Conservation (phyloP, 64 coral and sea anemone genomes). For the Anthopleura sola region DNA sequence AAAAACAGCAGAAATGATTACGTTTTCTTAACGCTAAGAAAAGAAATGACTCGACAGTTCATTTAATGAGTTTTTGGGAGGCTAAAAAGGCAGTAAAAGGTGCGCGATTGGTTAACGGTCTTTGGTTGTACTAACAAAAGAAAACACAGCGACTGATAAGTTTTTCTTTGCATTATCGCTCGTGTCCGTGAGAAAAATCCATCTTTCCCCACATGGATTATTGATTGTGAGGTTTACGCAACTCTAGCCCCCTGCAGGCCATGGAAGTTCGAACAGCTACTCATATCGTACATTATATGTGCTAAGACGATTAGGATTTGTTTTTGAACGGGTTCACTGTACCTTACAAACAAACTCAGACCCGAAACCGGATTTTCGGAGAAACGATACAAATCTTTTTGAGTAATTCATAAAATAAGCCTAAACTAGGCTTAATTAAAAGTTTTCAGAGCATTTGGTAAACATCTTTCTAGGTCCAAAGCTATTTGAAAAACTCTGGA, state of each 20-base stretch:
- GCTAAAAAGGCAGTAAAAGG: neutral
- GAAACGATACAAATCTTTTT: neutral
- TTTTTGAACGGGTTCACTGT: neutral
- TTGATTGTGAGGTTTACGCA: constrained; percentile 15
- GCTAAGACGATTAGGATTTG: neutral
- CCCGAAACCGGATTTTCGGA: constrained; percentile 13
- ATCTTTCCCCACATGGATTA: constrained; percentile 4
- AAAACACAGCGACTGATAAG: neutral
- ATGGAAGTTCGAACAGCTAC: neutral
- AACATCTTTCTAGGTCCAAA: neutral
- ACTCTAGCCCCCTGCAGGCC: neutral
- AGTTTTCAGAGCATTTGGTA: neutral
- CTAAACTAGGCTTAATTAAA: neutral
- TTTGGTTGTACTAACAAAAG: neutral
- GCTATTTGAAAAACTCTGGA: neutral
- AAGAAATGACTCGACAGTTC: neutral
- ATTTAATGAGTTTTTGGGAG: neutral
- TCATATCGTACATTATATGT: constrained; percentile 1
- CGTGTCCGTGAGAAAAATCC: constrained; percentile 4
- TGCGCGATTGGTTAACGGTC: neutral
- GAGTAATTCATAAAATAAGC: neutral
- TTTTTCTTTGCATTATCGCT: constrained; percentile 19
- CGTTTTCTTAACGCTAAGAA: neutral
- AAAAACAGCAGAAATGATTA: neutral
- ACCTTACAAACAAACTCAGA: neutral